Evolutionary conservation across 2,888 invertebrate genomes (phyloP), one percentile per base, ranked within the genome.

Genomic region (Gerris lacustris): DNA sequence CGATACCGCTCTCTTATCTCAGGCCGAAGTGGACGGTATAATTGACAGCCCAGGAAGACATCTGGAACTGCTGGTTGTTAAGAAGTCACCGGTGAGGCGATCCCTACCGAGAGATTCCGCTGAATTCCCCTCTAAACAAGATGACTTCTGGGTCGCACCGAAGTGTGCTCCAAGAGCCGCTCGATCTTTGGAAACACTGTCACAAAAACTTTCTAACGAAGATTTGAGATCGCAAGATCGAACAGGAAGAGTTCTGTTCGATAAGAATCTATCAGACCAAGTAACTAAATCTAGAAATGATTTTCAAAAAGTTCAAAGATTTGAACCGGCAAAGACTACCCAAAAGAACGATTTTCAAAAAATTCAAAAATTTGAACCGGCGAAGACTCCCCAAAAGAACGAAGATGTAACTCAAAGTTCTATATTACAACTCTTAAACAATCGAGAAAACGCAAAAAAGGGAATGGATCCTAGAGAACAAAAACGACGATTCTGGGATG

Each of bases 61-160:
- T n/a, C 70, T 76, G 67, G 75, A 76, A 66, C 69, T 76, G 45
- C 72, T 76, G 11, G 62, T 76, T 17, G 69, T 76, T 64, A 76
- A 75, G 70, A 72, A 73, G 45, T n/a, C 47, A 47, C 68, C 45
- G 67, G 17, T 17, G 62, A 7, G 44, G 44, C 18, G 63, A 15
- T 62, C 64, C 17, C 11, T 62, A 45, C 62, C 67, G 63, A 17
- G 45, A 11, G 44, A 66, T 6, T 1, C 63, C n/a, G 31, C 11
- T 55, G 9, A 11, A 55, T 9, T 9, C 55, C 6, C 45, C 45
- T 31, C 18, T 18, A 66, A 31, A 17, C 18, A 31, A 31, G 11
- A 17, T 11, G 66, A 66, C 17, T 66, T 66, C 66, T 66, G 66
- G 66, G 43, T 17, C 2, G 66, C 66, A 9, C 66, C 66, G 5